Percentiles rank a stretch among this genome's conserved stretches.
Evolutionary conservation across 2,888 invertebrate genomes (phyloP).

Genomic region (Polydesmus complanatus): DNA sequence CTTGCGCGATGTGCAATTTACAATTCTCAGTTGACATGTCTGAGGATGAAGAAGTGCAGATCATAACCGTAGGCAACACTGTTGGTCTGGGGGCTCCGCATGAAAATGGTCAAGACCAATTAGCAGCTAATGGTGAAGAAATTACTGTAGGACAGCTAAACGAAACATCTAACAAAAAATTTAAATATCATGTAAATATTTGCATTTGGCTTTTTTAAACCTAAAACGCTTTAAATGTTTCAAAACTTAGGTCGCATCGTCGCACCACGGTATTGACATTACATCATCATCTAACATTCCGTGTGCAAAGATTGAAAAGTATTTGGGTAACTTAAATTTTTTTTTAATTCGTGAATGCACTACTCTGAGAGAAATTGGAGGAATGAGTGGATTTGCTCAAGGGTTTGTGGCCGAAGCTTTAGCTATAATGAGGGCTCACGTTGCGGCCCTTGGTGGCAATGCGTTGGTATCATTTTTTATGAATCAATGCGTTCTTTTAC

Average conservation of each 20-base stretch:
- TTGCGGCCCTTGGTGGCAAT: slow-evolving; percentile 84
- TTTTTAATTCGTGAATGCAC: slow-evolving; percentile 92
- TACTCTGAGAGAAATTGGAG: slow-evolving; percentile 76
- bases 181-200: neutral
- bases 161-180: neutral
- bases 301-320: slow-evolving; percentile 60
- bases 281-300: slow-evolving; percentile 67
- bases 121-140: neutral
- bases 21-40: slow-evolving; percentile 72
- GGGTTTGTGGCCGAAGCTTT: slow-evolving; percentile 85
- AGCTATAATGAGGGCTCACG: slow-evolving; percentile 84
- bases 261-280: slow-evolving; percentile 51
- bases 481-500: slow-evolving; percentile 76
- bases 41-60: slow-evolving; percentile 59
- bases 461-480: slow-evolving; percentile 88
- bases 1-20: slow-evolving; percentile 68
- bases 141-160: neutral
- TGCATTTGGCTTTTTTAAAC: no score
- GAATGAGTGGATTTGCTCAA: slow-evolving; percentile 85
- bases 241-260: slow-evolving; percentile 20
- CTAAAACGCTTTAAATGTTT: no score
- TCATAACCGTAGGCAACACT: slow-evolving; percentile 58
- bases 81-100: slow-evolving; percentile 43
- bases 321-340: slow-evolving; percentile 80
- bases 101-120: neutral